phyloP scores from a whole-genome alignment of 2,888 invertebrate species.

The Sabellastarte sp. region DNA sequence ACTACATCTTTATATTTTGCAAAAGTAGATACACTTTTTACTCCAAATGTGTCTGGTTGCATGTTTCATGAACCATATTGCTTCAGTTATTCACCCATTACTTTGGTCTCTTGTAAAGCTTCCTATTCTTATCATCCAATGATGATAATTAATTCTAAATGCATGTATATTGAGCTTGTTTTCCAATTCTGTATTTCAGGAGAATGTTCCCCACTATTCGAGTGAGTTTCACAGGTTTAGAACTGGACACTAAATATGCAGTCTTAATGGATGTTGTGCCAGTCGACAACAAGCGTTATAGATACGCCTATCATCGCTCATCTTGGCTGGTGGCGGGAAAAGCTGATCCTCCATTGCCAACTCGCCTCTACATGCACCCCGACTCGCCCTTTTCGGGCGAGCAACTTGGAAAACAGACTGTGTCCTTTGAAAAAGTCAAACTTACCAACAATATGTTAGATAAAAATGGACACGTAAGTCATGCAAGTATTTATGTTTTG shows the following conservation, averaged over 20 bases:
- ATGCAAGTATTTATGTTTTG: background rate
- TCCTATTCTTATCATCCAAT: too few relatives aligned
- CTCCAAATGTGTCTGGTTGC: too few relatives aligned
- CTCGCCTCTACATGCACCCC: constrained; percentile 91
- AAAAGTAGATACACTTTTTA: too few relatives aligned
- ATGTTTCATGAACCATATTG: too few relatives aligned
- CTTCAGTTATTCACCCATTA: too few relatives aligned
- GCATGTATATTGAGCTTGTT: too few relatives aligned
- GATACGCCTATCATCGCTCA: constrained; percentile 97
- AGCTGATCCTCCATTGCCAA: constrained; percentile 91
- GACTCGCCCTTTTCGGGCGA: constrained; percentile 95
- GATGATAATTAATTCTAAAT: too few relatives aligned
- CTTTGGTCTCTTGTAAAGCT: too few relatives aligned
- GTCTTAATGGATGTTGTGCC: constrained; percentile 95
- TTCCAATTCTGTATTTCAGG: too few relatives aligned
- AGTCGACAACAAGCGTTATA: constrained; percentile 85
- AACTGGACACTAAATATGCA: constrained; percentile 70
- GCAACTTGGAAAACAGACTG: constrained; percentile 88
- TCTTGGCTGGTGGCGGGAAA: constrained; percentile 96
- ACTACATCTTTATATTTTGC: too few relatives aligned
- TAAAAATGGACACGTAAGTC: constrained; percentile 56
- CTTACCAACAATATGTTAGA: constrained; percentile 95
- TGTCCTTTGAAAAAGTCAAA: constrained; percentile 97
- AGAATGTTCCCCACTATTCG: constrained; percentile 98
- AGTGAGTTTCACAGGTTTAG: constrained; percentile 74